Percentiles rank a stretch among this genome's conserved stretches.
These are phyloP conservation scores for Dermatophagoides farinae DNA, from an alignment of 1,140 invertebrate species.

Conservation along the genomic window DNA sequence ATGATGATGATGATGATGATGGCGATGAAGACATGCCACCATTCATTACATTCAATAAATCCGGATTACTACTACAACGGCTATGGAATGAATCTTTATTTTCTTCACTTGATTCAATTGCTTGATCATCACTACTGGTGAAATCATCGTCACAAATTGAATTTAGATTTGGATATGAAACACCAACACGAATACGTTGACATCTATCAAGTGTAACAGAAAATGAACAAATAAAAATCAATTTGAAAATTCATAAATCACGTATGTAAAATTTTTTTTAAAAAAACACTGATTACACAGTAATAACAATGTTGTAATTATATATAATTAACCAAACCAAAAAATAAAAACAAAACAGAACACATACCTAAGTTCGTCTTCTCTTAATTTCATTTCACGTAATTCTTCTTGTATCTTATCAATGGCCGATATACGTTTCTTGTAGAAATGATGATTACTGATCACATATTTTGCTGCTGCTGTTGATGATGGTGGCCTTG, in stretches of 20 bases:
- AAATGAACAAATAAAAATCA: not conserved
- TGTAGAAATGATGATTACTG: not conserved
- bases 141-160: constrained; percentile 8
- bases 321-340: not conserved
- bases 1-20: not conserved
- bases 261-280: not conserved
- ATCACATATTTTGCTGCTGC: not conserved
- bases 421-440: constrained; percentile 31
- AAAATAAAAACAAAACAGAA: not conserved
- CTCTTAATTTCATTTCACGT: constrained; percentile 45
- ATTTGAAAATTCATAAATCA: not conserved
- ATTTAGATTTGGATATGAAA: constrained; percentile 6
- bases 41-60: not conserved
- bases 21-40: not conserved
- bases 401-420: constrained; percentile 55
- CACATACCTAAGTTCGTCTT: constrained; percentile 44
- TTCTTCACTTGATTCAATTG: constrained; percentile 3
- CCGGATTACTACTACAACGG: constrained; percentile 9
- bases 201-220: not conserved
- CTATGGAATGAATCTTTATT: not conserved
- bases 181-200: constrained; percentile 1
- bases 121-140: constrained; percentile 2
- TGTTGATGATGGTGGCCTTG: not conserved
- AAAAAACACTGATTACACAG: not conserved
- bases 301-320: not conserved